Conservation (phyloP, 2,113 vertebrate species). For the Clarias magur region DNA sequence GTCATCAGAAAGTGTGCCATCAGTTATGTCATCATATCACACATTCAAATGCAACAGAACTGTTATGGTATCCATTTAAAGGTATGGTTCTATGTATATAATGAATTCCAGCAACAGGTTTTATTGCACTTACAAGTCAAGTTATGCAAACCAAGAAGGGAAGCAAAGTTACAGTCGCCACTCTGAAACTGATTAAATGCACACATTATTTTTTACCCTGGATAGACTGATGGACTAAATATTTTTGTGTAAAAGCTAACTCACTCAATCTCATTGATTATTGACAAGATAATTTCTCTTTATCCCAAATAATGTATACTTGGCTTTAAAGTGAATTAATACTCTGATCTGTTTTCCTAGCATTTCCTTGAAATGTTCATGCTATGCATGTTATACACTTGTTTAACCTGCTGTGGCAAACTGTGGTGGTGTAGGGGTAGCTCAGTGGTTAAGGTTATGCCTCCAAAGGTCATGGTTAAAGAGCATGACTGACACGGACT, state of each 20-base stretch:
- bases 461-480: neutral
- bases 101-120: neutral
- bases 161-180: neutral
- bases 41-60: neutral
- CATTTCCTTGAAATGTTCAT: neutral
- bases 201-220: too few relatives aligned
- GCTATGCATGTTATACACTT: too few relatives aligned
- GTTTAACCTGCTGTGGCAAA: too few relatives aligned
- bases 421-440: too few relatives aligned
- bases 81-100: neutral
- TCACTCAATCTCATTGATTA: neutral
- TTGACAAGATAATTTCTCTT: neutral
- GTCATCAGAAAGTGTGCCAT: conserved; percentile 40
- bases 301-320: neutral
- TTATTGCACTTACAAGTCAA: neutral
- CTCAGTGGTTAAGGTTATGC: too few relatives aligned
- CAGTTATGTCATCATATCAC: conserved; percentile 57
- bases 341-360: neutral
- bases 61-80: neutral
- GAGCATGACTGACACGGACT: too few relatives aligned
- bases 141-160: neutral
- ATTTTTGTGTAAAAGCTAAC: neutral
- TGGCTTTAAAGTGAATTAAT: neutral
- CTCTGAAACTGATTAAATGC: neutral
- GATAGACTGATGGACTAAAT: neutral